These are phyloP conservation scores for Galerucella nymphaeae DNA, from an alignment of 2,888 invertebrate genomes.

Conservation along the genomic window DNA sequence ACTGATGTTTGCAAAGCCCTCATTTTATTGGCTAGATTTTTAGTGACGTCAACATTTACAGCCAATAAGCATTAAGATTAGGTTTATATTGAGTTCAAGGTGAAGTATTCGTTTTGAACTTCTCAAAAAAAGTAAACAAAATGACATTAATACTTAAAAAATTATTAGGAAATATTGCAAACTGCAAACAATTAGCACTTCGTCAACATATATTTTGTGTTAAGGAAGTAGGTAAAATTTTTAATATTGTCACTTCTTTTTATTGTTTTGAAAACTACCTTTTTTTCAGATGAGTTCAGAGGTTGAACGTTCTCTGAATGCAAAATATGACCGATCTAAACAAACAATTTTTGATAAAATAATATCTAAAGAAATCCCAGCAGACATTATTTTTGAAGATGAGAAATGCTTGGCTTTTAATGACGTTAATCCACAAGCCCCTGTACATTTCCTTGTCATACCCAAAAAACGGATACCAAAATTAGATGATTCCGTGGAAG, in stretches of 20 bases:
- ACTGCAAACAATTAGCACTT: neutral
- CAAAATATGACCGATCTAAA: conserved; percentile 50
- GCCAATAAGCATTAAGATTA: neutral
- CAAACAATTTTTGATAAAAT: conserved; percentile 83
- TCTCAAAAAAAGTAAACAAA: neutral
- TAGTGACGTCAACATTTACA: neutral
- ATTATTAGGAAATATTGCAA: neutral
- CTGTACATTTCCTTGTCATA: conserved; percentile 85
- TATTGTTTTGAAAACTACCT: neutral
- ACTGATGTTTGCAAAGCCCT: neutral
- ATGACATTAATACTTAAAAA: conserved; percentile 2
- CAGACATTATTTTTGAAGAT: conserved; percentile 86
- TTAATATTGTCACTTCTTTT: neutral
- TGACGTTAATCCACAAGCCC: conserved; percentile 84
- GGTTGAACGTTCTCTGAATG: conserved; percentile 58
- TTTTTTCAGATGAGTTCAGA: conserved; percentile 58
- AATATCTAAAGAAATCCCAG: conserved; percentile 80
- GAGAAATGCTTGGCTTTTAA: conserved; percentile 84
- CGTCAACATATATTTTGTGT: conserved; percentile 5
- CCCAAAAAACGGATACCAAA: conserved; percentile 79
- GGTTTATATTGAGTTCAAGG: neutral
- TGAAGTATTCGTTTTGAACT: neutral
- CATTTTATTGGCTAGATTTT: neutral
- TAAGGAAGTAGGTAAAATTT: conserved; percentile 1
- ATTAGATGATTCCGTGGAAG: conserved; percentile 71